Percentiles rank a stretch among this genome's conserved stretches.
These are phyloP conservation scores for Notospermus geniculatus DNA, from an alignment of 1,140 invertebrate genomes.

Conservation along the genomic window DNA sequence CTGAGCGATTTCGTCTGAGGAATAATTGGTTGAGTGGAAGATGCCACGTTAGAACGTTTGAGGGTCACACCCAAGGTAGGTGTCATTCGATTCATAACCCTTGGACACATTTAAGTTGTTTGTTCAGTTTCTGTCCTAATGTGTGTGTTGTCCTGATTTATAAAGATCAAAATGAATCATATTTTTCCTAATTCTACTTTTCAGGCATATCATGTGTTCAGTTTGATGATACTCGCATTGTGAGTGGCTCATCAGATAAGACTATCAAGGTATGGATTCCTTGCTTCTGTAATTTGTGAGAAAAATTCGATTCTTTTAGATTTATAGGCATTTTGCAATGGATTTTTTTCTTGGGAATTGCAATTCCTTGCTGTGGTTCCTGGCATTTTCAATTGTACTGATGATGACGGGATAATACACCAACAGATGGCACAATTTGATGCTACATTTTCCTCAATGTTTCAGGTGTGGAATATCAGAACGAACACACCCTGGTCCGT, in stretches of 20 bases:
- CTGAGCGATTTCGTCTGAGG: constrained; percentile 49
- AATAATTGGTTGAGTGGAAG: constrained; percentile 53
- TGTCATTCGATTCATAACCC: too few species aligned
- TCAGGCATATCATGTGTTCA: constrained; percentile 60
- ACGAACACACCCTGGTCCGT: constrained; percentile 62
- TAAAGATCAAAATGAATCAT: background rate
- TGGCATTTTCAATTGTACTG: background rate
- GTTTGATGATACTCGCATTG: constrained; percentile 60
- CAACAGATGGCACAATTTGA: background rate
- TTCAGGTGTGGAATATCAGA: constrained; percentile 55
- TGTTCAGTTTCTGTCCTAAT: too few species aligned
- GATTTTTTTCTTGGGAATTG: too few species aligned
- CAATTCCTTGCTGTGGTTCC: background rate
- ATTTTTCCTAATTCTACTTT: constrained; percentile 9
- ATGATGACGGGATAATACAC: background rate
- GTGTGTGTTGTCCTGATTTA: background rate
- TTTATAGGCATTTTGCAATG: too few species aligned
- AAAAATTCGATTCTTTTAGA: background rate
- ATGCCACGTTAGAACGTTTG: constrained; percentile 59
- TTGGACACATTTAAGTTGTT: too few species aligned
- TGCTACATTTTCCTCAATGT: background rate
- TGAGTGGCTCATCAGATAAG: constrained; percentile 62
- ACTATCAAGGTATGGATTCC: constrained; percentile 57
- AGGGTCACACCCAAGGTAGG: constrained; percentile 57
- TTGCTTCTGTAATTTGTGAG: background rate